phyloP scores from a whole-genome alignment of 2,888 invertebrate species.

The Patella ulyssiponensis region DNA sequence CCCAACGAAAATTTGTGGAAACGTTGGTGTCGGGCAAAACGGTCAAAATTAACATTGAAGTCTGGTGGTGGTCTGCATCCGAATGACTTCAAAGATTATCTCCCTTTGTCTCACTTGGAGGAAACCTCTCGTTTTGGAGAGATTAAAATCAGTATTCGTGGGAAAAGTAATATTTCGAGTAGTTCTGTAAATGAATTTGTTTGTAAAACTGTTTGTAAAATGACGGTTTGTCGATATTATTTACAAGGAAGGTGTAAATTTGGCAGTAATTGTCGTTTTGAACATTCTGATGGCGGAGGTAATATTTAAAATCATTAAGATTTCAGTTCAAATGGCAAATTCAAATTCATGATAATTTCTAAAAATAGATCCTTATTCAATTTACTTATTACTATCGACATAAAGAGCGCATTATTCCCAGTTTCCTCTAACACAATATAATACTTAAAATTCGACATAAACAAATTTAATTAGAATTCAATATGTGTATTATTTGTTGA shows the following conservation, averaged over 20 bases:
- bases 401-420: not conserved
- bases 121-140: no score
- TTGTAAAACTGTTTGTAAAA: slow-evolving; percentile 18
- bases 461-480: no score
- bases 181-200: not conserved
- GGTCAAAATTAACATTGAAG: no score
- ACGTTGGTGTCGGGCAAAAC: no score
- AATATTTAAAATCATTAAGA: not conserved
- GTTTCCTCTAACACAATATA: not conserved
- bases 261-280: slow-evolving; percentile 52
- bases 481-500: no score
- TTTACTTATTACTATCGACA: no score
- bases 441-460: not conserved
- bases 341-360: not conserved
- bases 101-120: no score
- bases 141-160: no score
- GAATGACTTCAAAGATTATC: no score
- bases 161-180: slow-evolving; percentile 76
- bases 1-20: no score
- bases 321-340: not conserved
- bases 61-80: no score
- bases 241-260: slow-evolving; percentile 50
- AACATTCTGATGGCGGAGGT: slow-evolving; percentile 50
- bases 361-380: not conserved
- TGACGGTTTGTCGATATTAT: slow-evolving; percentile 56